Base-by-base conservation (phyloP, 2,113 vertebrate species). In the Pristiophorus japonicus region DNA sequence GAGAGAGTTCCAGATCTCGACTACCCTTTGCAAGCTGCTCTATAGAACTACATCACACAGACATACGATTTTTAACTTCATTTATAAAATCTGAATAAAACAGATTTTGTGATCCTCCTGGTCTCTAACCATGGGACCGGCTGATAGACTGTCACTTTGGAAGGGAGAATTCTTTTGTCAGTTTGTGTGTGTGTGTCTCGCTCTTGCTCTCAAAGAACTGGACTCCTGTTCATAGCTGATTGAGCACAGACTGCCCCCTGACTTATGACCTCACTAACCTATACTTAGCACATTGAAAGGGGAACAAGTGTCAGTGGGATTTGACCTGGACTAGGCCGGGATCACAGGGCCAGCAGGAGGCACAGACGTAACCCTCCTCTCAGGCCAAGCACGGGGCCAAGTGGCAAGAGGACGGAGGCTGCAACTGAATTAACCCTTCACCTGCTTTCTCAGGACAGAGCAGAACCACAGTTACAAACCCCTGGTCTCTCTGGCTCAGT, bases 181-280 rank as follows among this genome's bases (percentile, higher is more conserved):
- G 88, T 65, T 92, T 88, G 30, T 51, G 84, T 30, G 24, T 88
- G 47, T 88, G 47, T 30, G 24, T 92, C 10, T n/a, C 30, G n/a
- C 51, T 91, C 20, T 67, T 24, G 96, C 96, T 96, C 96, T 84
- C 96, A 96, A 97, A 96, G 96, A 96, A 97, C 97, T 96, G 96
- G 97, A 97, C 96, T 96, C 97, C 96, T 96, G 97, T 98, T 98
- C 98, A 98, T 98, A 97, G 97, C 96, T 97, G 96, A 97, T 97
- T 98, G 97, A 97, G 97, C 97, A 96, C 96, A 95, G 97, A 97
- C 97, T 97, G 98, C 96, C 98, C 98, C 97, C 96, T 97, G 98
- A 98, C 98, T 98, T 98, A 96, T 98, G 98, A 98, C 98, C 98
- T 97, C 96, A 96, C 97, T 97, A 98, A 98, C 97, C 98, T 97